These are phyloP conservation scores for Cygnus olor DNA, from an alignment of 2,797 vertebrate genomes.

Conservation along the genomic window DNA sequence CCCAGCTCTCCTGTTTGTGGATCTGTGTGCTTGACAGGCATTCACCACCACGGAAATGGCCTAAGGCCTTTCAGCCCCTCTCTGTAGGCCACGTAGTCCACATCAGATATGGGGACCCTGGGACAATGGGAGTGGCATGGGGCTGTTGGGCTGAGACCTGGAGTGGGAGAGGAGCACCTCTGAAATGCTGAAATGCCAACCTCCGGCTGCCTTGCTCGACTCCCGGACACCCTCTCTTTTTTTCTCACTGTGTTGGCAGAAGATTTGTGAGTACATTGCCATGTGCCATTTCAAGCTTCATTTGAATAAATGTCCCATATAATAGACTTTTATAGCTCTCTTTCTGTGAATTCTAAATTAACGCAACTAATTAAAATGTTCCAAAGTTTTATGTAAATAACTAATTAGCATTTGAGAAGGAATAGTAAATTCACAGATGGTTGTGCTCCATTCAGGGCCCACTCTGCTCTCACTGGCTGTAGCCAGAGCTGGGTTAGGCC, in stretches of 20 bases:
- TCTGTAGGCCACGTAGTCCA: background rate
- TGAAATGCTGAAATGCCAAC: background rate
- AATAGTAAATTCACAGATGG: conserved; percentile 55
- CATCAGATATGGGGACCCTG: background rate
- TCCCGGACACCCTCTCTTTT: background rate
- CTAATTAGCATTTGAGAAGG: conserved; percentile 62
- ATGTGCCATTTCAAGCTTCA: conserved; percentile 63
- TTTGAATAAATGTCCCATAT: conserved; percentile 42
- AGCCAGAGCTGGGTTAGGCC: background rate
- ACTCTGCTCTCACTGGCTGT: background rate
- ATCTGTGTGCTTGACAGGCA: background rate
- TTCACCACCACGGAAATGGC: background rate
- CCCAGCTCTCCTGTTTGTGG: background rate
- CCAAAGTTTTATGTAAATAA: conserved; percentile 66
- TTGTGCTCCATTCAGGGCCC: background rate
- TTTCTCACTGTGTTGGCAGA: conserved; percentile 40
- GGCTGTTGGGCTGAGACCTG: background rate
- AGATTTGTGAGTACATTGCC: conserved; percentile 36
- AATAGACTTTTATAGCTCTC: conserved; percentile 56
- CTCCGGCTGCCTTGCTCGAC: background rate
- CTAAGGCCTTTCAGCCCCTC: no score
- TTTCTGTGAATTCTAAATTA: conserved; percentile 65
- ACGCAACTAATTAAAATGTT: conserved; percentile 69
- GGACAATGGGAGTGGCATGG: background rate
- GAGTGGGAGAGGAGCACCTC: background rate